A percentile compares a stretch with the other conserved stretches of the same genome.
These are phyloP conservation scores for Polia nebulosa DNA, from an alignment of 2,888 invertebrate genomes.

Conservation along the genomic window DNA sequence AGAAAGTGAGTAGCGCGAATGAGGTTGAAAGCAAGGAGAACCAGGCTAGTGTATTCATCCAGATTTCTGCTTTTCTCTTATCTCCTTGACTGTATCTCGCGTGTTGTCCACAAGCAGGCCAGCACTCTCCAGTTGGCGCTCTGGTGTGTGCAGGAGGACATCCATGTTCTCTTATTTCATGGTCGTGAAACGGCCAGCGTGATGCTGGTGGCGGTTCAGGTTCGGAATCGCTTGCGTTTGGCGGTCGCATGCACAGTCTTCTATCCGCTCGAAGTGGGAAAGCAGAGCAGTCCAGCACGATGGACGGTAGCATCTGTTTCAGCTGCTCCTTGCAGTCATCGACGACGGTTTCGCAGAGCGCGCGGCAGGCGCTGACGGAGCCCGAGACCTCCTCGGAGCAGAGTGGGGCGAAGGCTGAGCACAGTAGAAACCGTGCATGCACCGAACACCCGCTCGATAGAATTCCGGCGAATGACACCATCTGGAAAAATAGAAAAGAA, in stretches of 20 bases:
- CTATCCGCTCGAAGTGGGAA: conserved; percentile 94
- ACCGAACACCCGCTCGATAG: conserved; percentile 95
- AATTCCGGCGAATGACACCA: conserved; percentile 93
- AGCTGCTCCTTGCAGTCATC: conserved; percentile 94
- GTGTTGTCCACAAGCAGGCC: conserved; percentile 93
- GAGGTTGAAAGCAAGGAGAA: conserved; percentile 95
- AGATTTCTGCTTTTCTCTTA: conserved; percentile 93
- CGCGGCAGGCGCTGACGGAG: conserved; percentile 96
- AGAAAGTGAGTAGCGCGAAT: conserved; percentile 96
- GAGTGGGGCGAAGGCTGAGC: conserved; percentile 97
- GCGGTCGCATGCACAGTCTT: conserved; percentile 95
- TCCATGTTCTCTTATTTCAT: conserved; percentile 80
- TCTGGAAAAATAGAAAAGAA: conserved; percentile 90
- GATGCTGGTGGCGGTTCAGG: conserved; percentile 85
- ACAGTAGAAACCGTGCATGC: conserved; percentile 96
- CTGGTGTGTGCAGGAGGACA: conserved; percentile 92
- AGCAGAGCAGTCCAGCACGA: conserved; percentile 94
- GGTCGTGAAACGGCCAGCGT: conserved; percentile 85
- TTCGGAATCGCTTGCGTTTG: conserved; percentile 85
- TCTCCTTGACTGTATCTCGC: conserved; percentile 93
- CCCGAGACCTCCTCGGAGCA: conserved; percentile 97
- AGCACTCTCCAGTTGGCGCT: conserved; percentile 91
- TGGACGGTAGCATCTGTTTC: conserved; percentile 94
- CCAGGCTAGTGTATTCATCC: conserved; percentile 95
- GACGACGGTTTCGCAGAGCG: conserved; percentile 95